Evolutionary conservation across 2,113 vertebrate species (phyloP), one percentile per base, ranked within the genome.

Genomic region (Cervus canadensis): DNA sequence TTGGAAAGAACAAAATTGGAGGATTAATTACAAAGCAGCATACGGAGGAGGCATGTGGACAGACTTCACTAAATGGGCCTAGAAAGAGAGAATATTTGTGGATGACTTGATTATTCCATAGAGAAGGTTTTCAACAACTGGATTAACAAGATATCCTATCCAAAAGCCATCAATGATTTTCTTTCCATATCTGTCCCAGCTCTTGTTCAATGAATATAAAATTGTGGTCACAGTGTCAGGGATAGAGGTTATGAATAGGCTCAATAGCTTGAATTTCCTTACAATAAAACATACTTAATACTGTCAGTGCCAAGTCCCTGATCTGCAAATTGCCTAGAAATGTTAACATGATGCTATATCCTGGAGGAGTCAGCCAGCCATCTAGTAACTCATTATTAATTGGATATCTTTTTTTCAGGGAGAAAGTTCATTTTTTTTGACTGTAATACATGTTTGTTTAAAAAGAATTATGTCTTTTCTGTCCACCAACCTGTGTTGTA

Each of bases 281-380:
- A 81, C 36, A 21, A 6, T 52, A 67, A 36, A 9, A 21, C 13
- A 59, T 15, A 4, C 13, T 4, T 9, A 93, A 71, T 64, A 48
- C 28, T n/a, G 13, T 5, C 25, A 59, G 11, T 43, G 48, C 1
- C 57, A 64, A 89, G 1, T 57, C 3, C 28, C 30, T 64, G 10
- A 50, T 6, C 6, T 59, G 4, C 9, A 95, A 84, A 71, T 25
- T 64, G 9, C 16, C 78, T 6, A 30, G 28, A 84, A 64, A 40
- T 50, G 14, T 56, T 71, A 64, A 10, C 11, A 13, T 10, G 33
- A 36, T 48, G 40, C 23, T 33, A 25, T 86, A 81, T 64, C 2
- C 1, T 56, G 3, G n/a, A 19, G 8, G 33, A 81, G 10, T 19
- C 25, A 78, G 30, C 1, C 4, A 2, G 10, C 15, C 14, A 33